These are phyloP conservation scores for Monoplex corrugatus DNA, from an alignment of 2,888 invertebrate species.

Conservation along the genomic window DNA sequence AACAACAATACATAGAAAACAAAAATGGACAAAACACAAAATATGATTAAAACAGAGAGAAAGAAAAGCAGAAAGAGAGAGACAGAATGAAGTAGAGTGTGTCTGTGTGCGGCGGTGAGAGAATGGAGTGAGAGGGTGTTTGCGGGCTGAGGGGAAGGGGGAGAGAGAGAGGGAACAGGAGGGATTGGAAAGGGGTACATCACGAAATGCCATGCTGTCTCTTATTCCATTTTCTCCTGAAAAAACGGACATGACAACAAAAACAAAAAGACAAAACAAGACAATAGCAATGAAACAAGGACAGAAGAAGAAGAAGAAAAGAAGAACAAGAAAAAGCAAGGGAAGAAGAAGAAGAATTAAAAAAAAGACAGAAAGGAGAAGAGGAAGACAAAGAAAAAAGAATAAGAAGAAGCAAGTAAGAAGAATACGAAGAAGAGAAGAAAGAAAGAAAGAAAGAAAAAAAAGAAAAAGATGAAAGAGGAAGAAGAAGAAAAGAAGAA, in stretches of 20 bases:
- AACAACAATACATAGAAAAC: neutral
- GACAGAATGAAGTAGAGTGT: neutral
- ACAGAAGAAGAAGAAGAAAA: neutral
- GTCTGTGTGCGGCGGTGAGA: neutral
- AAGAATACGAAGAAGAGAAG: too few relatives aligned
- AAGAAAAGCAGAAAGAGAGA: neutral
- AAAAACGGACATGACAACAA: too few relatives aligned
- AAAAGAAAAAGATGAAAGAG: neutral
- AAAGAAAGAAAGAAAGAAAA: neutral
- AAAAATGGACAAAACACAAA: neutral
- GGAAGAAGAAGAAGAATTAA: neutral
- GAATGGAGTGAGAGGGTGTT: neutral
- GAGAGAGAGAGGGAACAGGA: neutral
- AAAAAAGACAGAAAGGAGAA: neutral
- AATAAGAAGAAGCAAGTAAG: neutral
- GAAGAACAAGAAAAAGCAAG: constrained; percentile 15
- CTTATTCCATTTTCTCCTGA: too few relatives aligned
- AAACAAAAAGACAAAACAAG: too few relatives aligned
- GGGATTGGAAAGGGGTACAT: neutral
- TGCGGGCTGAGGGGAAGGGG: neutral
- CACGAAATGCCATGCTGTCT: too few relatives aligned
- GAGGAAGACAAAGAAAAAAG: neutral
- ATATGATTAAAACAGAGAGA: too few relatives aligned
- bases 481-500: constrained; percentile 14
- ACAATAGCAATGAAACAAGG: too few relatives aligned